Evolutionary conservation across 2,797 vertebrate genomes (phyloP).

Genomic region (Kryptopterus vitreolus): DNA sequence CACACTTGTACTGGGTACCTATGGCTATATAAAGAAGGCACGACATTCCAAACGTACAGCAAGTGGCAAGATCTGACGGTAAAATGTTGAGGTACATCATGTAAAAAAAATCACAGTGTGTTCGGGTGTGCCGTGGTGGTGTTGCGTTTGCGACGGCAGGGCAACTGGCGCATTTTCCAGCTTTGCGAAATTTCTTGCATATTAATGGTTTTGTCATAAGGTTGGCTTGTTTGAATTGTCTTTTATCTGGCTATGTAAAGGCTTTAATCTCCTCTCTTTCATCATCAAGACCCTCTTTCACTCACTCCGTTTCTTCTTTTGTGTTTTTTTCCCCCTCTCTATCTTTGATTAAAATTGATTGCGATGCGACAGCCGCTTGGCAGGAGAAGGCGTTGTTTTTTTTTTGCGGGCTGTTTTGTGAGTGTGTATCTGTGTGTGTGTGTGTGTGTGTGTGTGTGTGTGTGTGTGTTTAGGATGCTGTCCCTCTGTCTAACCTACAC

Average conservation of each 20-base stretch:
- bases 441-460: constrained; percentile 16
- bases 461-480: constrained; percentile 33
- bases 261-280: constrained; percentile 51
- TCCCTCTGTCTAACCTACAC: constrained; percentile 41
- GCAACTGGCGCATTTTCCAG: constrained; percentile 33
- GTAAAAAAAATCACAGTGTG: neutral
- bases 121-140: too few relatives aligned
- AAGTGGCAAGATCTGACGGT: neutral
- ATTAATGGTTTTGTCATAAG: constrained; percentile 43
- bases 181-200: constrained; percentile 42
- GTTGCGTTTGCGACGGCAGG: neutral
- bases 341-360: constrained; percentile 54
- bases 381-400: constrained; percentile 43
- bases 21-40: too few relatives aligned
- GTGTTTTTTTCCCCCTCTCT: constrained; percentile 35
- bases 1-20: too few relatives aligned
- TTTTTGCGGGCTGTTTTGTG: constrained; percentile 13
- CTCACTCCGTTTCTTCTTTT: constrained; percentile 49
- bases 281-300: constrained; percentile 51
- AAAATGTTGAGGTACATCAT: too few relatives aligned
- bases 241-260: constrained; percentile 42
- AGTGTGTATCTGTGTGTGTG: neutral
- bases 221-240: constrained; percentile 46
- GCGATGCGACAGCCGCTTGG: constrained; percentile 50
- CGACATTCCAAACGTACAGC: too few relatives aligned